phyloP scores from a whole-genome alignment of 2,113 vertebrate genomes.

The Syngnathoides biaculeatus region DNA sequence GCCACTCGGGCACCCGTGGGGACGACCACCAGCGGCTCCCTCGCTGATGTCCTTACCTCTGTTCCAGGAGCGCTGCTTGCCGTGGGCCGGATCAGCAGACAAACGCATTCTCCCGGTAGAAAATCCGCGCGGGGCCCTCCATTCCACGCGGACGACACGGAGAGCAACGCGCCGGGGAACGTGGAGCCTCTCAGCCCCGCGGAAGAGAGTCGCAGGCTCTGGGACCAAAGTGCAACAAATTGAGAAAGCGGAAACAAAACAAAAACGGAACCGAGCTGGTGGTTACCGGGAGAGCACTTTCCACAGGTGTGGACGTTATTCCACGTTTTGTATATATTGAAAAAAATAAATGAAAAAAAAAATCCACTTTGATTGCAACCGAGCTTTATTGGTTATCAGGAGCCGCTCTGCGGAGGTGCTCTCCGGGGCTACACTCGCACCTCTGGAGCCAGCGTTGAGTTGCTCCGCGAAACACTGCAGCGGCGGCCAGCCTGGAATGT shows the following conservation, averaged over 20 bases:
- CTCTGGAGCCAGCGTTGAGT: slow-evolving; percentile 68
- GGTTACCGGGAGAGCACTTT: neutral
- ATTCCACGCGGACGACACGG: slow-evolving; percentile 68
- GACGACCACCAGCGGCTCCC: slow-evolving; percentile 12
- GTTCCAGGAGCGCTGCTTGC: slow-evolving; percentile 57
- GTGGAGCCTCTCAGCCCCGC: slow-evolving; percentile 21
- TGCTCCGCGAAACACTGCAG: slow-evolving; percentile 74
- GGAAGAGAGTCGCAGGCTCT: slow-evolving; percentile 14
- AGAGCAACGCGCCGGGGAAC: slow-evolving; percentile 21
- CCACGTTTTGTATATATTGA: neutral
- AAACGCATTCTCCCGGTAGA: slow-evolving; percentile 65
- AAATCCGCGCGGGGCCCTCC: slow-evolving; percentile 78
- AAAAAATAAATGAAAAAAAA: neutral
- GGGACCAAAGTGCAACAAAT: slow-evolving; percentile 48
- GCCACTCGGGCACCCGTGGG: neutral
- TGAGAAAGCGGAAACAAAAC: neutral
- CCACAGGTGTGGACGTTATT: neutral
- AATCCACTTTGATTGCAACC: neutral
- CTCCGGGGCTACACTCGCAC: slow-evolving; percentile 60
- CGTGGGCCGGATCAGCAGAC: slow-evolving; percentile 52
- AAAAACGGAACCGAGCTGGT: neutral
- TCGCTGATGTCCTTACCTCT: slow-evolving; percentile 67
- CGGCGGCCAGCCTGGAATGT: slow-evolving; percentile 75
- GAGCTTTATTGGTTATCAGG: slow-evolving; percentile 25
- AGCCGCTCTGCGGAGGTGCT: neutral